phyloP scores from a whole-genome alignment of 37 sponge, comb jelly and placozoan species.

The Hormiphora californensis region DNA sequence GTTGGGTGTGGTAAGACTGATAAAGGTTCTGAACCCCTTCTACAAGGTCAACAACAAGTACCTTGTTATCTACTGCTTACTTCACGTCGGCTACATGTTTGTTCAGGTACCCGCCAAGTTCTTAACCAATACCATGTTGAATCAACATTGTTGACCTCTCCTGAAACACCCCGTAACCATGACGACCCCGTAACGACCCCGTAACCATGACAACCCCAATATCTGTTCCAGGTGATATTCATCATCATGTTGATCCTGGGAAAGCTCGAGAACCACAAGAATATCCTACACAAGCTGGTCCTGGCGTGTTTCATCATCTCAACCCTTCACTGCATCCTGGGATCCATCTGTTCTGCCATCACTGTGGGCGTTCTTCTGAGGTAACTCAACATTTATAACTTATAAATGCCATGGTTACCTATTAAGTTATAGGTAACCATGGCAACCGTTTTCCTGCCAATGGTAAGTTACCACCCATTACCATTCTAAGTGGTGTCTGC shows the following conservation, averaged over 20 bases:
- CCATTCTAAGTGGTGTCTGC: no score
- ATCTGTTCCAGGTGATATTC: constrained; percentile 7
- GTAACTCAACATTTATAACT: no score
- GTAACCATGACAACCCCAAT: not conserved
- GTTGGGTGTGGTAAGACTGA: constrained; percentile 6
- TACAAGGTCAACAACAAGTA: constrained; percentile 42
- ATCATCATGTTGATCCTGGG: constrained; percentile 27
- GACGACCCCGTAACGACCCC: not conserved
- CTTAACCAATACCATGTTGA: no score
- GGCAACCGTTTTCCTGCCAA: no score
- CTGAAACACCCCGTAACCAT: not conserved
- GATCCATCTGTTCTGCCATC: constrained; percentile 11
- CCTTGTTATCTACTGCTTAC: not conserved
- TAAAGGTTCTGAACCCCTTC: constrained; percentile 54
- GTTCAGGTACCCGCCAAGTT: not conserved
- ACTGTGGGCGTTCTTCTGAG: no score
- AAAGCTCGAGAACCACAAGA: constrained; percentile 10
- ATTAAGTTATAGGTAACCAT: no score
- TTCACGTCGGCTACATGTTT: constrained; percentile 46
- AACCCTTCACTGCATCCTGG: constrained; percentile 32
- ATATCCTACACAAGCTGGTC: constrained; percentile 13
- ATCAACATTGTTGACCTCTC: no score
- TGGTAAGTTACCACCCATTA: no score
- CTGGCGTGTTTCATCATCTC: constrained; percentile 31
- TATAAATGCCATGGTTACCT: no score